Evolutionary conservation across 2,113 vertebrate species (phyloP), one percentile per base, ranked within the genome.

Genomic region (Myotis lucifugus): DNA sequence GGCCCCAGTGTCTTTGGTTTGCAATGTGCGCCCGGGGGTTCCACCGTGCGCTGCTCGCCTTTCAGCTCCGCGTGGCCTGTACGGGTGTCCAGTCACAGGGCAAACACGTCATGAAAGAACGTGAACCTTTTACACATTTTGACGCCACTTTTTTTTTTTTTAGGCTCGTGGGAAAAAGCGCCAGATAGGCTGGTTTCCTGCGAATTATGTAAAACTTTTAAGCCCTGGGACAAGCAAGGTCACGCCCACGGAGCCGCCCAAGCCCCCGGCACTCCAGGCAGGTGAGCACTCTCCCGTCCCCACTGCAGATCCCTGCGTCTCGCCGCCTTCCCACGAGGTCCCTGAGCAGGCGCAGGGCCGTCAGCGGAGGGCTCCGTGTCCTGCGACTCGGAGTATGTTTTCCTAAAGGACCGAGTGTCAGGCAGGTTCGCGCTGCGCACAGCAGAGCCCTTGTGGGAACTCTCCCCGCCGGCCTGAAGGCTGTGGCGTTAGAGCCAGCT

Each of bases 161-260:
- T 96, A 99, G 99, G 99, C 99, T 23, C 99, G 99, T 59, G 99
- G 99, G 34, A 99, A 99, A 97, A 99, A 99, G 97, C 98, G 99
- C 25, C 99, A 99, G 98, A 99, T 99, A 67, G 99, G 99, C 54
- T 99, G 99, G 99, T 99, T 99, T 97, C 99, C 99, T 8, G 99
- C 99, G 89, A 99, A 99, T 97, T 99, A 99, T 27, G 99, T 99
- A 34, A 99, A 99, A 97, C 99, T 99, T 86, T 98, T 99, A 96
- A 99, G 99, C 96, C 99, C 99, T 34, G 99, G 99, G 96, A 99
- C 99, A 88, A 99, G 98, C 98, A 99, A 99, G 98, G 99, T 99
- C 54, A 99, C 99, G 8, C 99, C 99, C 91, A 99, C 99, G 0
- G 99, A 99, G 77, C 99, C 99, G 48, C 98, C 99, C 23, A 99